Evolutionary conservation across 1,140 invertebrate genomes (phyloP).

Genomic region (Pseudomyrmex gracilis): DNA sequence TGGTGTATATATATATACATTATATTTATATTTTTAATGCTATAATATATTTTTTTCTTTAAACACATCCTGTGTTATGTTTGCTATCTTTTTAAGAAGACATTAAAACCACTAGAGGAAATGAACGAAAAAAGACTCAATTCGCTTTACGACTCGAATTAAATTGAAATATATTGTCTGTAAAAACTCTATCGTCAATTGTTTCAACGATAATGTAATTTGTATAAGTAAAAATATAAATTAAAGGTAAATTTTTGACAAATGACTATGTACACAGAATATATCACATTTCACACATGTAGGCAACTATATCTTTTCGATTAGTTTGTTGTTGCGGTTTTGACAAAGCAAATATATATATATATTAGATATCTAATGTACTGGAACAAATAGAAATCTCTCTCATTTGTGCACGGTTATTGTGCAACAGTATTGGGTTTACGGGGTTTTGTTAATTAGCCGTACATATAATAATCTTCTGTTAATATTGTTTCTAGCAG

Average conservation of each 20-base stretch:
- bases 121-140: conserved; percentile 11
- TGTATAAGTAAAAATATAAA: too few relatives aligned
- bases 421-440: conserved; percentile 36
- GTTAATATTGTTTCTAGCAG: background rate
- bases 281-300: conserved; percentile 27
- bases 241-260: too few relatives aligned
- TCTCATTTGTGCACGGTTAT: conserved; percentile 35
- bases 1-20: conserved; percentile 11
- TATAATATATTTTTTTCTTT: background rate
- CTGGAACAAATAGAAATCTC: too few relatives aligned
- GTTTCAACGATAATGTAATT: background rate
- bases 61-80: conserved; percentile 26
- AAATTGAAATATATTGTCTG: conserved; percentile 12
- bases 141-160: conserved; percentile 22
- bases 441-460: conserved; percentile 58
- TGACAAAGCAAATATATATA: background rate
- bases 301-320: conserved; percentile 9
- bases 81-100: conserved; percentile 23
- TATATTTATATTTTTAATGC: too few relatives aligned
- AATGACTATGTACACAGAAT: background rate
- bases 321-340: conserved; percentile 17
- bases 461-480: conserved; percentile 49
- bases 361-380: too few relatives aligned
- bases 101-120: background rate
- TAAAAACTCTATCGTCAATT: background rate